Evolutionary conservation across 1,140 invertebrate genomes (phyloP).

Genomic region (Heliconius melpomene): DNA sequence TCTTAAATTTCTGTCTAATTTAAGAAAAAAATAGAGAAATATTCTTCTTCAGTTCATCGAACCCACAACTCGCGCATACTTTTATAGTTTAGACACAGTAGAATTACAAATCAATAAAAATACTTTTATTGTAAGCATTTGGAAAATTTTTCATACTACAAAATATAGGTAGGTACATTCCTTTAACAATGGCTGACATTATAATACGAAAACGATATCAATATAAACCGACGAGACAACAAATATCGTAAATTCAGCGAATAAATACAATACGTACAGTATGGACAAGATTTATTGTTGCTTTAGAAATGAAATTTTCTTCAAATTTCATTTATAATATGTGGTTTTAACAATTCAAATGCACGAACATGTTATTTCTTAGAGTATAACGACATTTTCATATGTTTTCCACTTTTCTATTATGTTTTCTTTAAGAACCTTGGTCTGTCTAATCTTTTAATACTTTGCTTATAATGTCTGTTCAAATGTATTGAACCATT

Average conservation of each 20-base stretch:
- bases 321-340: neutral
- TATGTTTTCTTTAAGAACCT: neutral
- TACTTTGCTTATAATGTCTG: too few species aligned
- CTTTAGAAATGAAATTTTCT: neutral
- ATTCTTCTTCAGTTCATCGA: too few species aligned
- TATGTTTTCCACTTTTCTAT: neutral
- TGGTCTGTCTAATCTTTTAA: too few species aligned
- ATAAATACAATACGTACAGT: neutral
- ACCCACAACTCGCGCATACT: too few species aligned
- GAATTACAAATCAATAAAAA: too few species aligned
- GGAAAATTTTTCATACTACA: neutral
- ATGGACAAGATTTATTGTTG: slow-evolving; percentile 1
- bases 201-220: neutral
- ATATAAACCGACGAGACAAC: neutral
- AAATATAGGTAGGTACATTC: neutral
- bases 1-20: too few species aligned
- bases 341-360: neutral
- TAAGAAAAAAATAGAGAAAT: too few species aligned
- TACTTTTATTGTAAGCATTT: neutral
- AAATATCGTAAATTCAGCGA: neutral
- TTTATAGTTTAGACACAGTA: too few species aligned
- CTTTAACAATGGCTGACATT: neutral
- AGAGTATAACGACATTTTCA: neutral
- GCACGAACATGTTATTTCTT: neutral
- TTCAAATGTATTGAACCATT: too few species aligned